phyloP scores from a whole-genome alignment of 2,113 vertebrate genomes.

The Etia nguti region DNA sequence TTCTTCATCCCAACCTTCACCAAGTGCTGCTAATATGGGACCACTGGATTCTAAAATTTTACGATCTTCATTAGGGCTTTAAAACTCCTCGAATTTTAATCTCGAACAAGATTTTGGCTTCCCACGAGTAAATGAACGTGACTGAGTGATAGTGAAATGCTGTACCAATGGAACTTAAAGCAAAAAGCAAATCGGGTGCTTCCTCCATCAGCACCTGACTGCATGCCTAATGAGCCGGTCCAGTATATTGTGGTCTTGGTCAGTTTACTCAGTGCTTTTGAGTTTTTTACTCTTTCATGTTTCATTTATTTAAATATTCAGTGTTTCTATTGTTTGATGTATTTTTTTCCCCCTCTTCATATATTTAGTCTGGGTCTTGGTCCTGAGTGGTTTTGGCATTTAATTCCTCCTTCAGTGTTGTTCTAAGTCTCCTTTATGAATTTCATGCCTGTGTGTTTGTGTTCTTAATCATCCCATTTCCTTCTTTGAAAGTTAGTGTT shows the following conservation, averaged over 20 bases:
- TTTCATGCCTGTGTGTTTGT: not conserved
- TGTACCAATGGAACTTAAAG: not conserved
- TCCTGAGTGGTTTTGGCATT: not conserved
- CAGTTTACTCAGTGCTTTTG: not conserved
- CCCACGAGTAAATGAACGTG: not conserved
- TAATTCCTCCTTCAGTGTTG: not conserved
- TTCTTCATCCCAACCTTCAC: not conserved
- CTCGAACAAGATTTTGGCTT: not conserved
- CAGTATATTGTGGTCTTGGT: not conserved
- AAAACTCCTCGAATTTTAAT: not conserved
- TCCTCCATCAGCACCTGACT: not conserved
- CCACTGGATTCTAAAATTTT: not conserved
- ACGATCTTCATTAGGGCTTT: not conserved
- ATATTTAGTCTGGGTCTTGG: not conserved
- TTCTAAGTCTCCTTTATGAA: not conserved
- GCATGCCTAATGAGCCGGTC: not conserved
- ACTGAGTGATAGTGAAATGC: not conserved
- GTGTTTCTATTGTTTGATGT: not conserved
- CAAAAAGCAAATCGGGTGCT: rapidly evolving
- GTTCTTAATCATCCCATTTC: not conserved
- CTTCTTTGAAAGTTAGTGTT: not conserved
- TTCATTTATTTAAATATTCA: not conserved
- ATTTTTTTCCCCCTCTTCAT: not conserved
- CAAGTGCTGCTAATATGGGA: not conserved
- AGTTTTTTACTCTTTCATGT: not conserved